Evolutionary conservation across 2,113 vertebrate species (phyloP), one percentile per base, ranked within the genome.

Genomic region (Oplegnathus fasciatus): DNA sequence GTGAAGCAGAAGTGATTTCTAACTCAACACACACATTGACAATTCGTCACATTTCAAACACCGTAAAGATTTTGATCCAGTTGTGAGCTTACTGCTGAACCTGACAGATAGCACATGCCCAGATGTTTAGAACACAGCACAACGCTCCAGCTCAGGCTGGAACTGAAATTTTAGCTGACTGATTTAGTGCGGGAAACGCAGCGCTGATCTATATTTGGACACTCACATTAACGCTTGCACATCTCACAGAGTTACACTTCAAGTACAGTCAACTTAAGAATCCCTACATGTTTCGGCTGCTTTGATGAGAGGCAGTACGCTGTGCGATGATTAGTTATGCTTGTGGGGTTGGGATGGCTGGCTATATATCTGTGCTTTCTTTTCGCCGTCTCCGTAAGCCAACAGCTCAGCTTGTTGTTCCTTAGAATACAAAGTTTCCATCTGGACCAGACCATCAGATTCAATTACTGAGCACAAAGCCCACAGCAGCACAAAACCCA

Each of bases 381-480:
- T 78, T 50, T 74, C 3, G 0, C 52, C n/a, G 46, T 78, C 72
- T 84, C 58, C 0, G 9, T 46, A 66, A 86, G 80, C 82, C 85
- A 82, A 90, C 68, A 70, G 78, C 78, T 88, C 72, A 66, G 78
- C 83, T 86, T 73, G 84, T 83, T 87, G 70, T 88, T 88, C 64
- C 70, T 58, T 30, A 75, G 85, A 90, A 84, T 69, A 84, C 72
- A 84, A 86, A 87, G 78, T 89, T 89, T 84, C 86, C 83, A 88
- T 84, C 86, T 68, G 75, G 87, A 92, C 52, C 65, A 61, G 46
- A 75, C 78, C 84, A 84, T 83, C 82, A 76, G 76, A 90, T 86
- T 91, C 92, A 89, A 92, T 93, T 91, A 91, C 78, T 17, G 79
- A 84, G 81, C 86, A 88, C 83, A 91, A 91, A 91, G 89, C 75